Evolutionary conservation across 2,888 invertebrate genomes (phyloP).

Genomic region (Eulithis prunata): DNA sequence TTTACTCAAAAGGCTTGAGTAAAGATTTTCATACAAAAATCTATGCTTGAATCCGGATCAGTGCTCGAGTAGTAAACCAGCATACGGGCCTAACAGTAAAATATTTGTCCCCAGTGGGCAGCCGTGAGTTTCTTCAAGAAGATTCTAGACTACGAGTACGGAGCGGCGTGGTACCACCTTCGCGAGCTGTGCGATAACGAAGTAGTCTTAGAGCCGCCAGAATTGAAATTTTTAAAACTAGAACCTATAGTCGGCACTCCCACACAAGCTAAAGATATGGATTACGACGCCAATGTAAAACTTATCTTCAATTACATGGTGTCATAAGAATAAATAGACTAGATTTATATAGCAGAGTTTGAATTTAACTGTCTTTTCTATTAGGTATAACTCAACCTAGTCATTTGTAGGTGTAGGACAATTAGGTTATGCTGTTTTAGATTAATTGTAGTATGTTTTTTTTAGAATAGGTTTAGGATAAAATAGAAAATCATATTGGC

Average conservation of each 20-base stretch:
- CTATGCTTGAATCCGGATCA: too few species aligned
- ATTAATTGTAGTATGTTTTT: not conserved
- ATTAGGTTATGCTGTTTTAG: too few species aligned
- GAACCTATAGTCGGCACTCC: constrained; percentile 60
- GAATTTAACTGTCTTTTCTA: constrained; percentile 12
- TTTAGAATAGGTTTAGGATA: not conserved
- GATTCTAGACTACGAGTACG: constrained; percentile 75
- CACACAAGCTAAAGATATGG: constrained; percentile 52
- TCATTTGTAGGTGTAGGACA: not conserved
- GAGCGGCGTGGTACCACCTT: constrained; percentile 66
- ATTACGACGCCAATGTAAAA: constrained; percentile 61
- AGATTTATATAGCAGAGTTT: constrained; percentile 17
- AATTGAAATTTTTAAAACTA: constrained; percentile 41
- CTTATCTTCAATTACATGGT: constrained; percentile 58
- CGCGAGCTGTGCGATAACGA: constrained; percentile 61
- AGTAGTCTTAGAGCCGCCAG: constrained; percentile 49
- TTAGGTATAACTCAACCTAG: constrained; percentile 4
- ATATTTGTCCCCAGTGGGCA: constrained; percentile 62
- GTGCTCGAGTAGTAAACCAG: too few species aligned
- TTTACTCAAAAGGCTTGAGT: too few species aligned
- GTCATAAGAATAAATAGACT: constrained; percentile 44
- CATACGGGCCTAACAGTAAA: constrained; percentile 16
- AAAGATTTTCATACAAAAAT: too few species aligned
- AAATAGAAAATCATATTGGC: constrained; percentile 57
- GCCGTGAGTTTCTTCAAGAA: constrained; percentile 82